Evolutionary conservation across 2,888 invertebrate species (phyloP), one percentile per base, ranked within the genome.

Genomic region (Amphipyra berbera): DNA sequence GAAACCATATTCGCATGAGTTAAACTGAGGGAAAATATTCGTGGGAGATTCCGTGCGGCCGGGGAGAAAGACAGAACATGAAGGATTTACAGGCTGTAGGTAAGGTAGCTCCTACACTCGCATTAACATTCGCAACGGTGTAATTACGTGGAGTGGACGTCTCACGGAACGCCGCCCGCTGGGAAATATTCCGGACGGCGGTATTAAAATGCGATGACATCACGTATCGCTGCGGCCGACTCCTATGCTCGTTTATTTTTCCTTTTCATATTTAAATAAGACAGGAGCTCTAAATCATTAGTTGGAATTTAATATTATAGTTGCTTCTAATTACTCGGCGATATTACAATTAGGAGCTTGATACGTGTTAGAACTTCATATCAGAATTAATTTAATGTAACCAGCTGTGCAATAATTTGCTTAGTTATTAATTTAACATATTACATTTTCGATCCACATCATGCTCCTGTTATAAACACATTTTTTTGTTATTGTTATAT

Each of bases 61-160:
- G 58, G 55, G 41, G 21, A 68, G 44, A 53, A 65, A 68, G 59
- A 48, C 52, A 53, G 48, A 38, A 46, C 57, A 73, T 69, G 66
- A 68, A 61, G 30, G 30, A 30, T 30, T n/a, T 30, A 30, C 6
- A 30, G 55, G 57, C 64, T 44, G 41, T 46, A 52, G 58, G 60
- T 46, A 42, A 55, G 55, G 47, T 55, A 64, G 41, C 44, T 65
- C 55, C 68, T 68, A 63, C 57, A 46, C 58, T 69, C 59, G 35
- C 59, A 79, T 79, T 78, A 69, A 66, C 69, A 73, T 78, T 80
- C 75, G 70, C 58, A 41, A 41, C 68, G 46, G 56, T 68, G 82
- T 88, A 86, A 88, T 88, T 85, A 86, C 79, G 70, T 65, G 74
- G 71, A 87, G 83, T 85, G 84, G 82, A 79, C 81, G 70, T 63